A percentile compares a stretch with the other conserved stretches of the same genome.
These are phyloP conservation scores for Rhagophthalmus giganteus DNA, from an alignment of 2,888 invertebrate genomes.

Conservation along the genomic window DNA sequence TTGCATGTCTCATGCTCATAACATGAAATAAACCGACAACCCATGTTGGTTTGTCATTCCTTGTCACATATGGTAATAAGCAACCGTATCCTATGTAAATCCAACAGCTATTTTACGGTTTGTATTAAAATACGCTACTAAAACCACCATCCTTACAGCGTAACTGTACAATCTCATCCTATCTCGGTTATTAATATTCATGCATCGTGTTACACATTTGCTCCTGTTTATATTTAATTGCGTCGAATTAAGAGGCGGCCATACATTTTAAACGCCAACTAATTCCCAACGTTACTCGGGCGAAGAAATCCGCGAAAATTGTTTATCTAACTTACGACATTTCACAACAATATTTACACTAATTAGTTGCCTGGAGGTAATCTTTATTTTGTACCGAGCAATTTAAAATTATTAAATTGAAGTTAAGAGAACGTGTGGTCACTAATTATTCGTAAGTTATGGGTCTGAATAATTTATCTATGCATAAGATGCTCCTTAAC, in stretches of 20 bases:
- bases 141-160: constrained; percentile 3
- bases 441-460: too few relatives aligned
- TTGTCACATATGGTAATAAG: constrained; percentile 36
- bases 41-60: constrained; percentile 35
- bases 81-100: constrained; percentile 22
- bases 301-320: too few relatives aligned
- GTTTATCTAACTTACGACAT: too few relatives aligned
- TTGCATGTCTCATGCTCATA: constrained; percentile 32
- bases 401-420: too few relatives aligned
- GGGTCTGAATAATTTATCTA: too few relatives aligned
- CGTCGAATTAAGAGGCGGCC: constrained; percentile 6
- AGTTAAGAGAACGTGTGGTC: too few relatives aligned
- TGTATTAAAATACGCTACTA: constrained; percentile 26
- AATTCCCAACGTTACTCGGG: too few relatives aligned
- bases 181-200: constrained; percentile 14
- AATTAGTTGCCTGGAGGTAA: too few relatives aligned
- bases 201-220: constrained; percentile 8
- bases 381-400: too few relatives aligned
- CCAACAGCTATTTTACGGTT: constrained; percentile 31
- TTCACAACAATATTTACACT: too few relatives aligned
- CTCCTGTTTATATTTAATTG: constrained; percentile 10
- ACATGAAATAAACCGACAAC: constrained; percentile 38
- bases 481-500: too few relatives aligned
- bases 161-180: constrained; percentile 12
- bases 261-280: too few relatives aligned